These are phyloP conservation scores for Pedionomus torquatus DNA, from an alignment of 2,113 vertebrate genomes.

Conservation along the genomic window DNA sequence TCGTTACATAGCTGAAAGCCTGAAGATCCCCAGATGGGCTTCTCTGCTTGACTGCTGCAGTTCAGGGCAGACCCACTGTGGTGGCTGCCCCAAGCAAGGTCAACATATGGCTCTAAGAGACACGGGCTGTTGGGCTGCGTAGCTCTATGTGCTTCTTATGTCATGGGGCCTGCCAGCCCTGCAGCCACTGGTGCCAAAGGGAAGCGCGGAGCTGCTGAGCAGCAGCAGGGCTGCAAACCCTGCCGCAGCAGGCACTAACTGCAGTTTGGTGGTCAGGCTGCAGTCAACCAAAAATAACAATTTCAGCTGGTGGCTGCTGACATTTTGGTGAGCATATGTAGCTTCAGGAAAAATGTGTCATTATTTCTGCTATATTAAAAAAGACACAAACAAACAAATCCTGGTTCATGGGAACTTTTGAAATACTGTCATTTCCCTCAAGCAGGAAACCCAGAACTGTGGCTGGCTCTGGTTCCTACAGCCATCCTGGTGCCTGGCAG, in stretches of 20 bases:
- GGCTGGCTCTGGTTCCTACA: neutral
- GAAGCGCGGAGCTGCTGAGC: fast-evolving
- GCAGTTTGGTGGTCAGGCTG: neutral
- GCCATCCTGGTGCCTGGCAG: neutral
- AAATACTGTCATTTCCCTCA: neutral
- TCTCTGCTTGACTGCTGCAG: neutral
- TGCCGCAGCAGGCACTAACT: neutral
- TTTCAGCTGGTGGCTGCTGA: neutral
- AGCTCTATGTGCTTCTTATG: fast-evolving
- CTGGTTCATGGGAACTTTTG: neutral
- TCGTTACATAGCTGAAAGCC: neutral
- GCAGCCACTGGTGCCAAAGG: neutral
- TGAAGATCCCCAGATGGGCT: neutral
- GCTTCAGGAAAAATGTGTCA: neutral
- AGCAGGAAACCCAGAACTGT: neutral
- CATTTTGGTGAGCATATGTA: neutral
- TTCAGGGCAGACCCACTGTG: neutral
- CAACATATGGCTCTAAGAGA: neutral
- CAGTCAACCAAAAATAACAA: neutral
- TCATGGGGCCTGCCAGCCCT: neutral
- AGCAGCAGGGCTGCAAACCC: neutral
- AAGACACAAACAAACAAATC: neutral
- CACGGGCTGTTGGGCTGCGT: fast-evolving
- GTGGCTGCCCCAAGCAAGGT: neutral
- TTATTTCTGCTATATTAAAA: slow-evolving; percentile 8